These are phyloP conservation scores for Himantopus leucocephalus DNA, from an alignment of 2,113 vertebrate species.

Conservation along the genomic window DNA sequence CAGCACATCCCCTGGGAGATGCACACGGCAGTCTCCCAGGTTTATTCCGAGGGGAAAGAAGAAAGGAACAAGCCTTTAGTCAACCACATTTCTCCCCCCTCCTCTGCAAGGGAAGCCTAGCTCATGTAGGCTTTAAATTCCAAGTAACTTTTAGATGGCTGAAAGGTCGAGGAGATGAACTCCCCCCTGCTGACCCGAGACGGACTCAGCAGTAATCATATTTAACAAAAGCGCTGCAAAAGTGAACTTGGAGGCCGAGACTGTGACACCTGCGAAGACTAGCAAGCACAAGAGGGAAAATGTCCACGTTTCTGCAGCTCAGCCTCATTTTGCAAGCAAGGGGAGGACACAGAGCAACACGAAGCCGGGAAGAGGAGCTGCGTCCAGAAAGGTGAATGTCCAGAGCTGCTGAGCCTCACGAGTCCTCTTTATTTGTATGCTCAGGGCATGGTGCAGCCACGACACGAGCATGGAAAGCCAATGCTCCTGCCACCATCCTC, in stretches of 20 bases:
- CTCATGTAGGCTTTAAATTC: not conserved
- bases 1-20: not conserved
- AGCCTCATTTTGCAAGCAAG: not conserved
- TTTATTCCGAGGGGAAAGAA: not conserved
- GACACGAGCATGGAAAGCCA: not conserved
- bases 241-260: not conserved
- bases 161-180: not conserved
- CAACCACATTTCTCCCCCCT: not conserved
- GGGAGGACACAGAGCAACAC: not conserved
- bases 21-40: not conserved
- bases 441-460: not conserved
- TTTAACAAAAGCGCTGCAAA: not conserved
- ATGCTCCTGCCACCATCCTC: not conserved
- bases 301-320: not conserved
- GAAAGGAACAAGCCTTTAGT: not conserved
- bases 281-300: not conserved
- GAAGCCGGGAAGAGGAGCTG: not conserved
- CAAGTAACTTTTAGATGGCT: not conserved
- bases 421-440: not conserved
- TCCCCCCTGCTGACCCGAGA: not conserved
- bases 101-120: not conserved
- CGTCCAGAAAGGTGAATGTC: not conserved
- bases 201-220: not conserved
- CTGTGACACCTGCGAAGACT: fast-evolving
- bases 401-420: not conserved